Percentiles rank a stretch among this genome's conserved stretches.
These are phyloP conservation scores for Zophobas morio DNA, from an alignment of 1,140 invertebrate genomes.

Conservation along the genomic window DNA sequence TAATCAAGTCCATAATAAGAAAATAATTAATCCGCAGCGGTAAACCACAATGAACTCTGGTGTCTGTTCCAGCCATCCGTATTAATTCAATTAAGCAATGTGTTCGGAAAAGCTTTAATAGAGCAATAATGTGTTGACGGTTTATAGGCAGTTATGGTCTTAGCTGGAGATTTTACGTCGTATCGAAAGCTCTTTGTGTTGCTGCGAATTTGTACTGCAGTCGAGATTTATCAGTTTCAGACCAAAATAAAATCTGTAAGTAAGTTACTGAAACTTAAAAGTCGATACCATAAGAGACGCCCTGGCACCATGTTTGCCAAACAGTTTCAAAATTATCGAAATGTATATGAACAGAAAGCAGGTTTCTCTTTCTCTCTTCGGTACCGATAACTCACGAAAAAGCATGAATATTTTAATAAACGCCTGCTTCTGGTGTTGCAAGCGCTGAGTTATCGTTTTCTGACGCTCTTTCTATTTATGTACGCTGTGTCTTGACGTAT, in stretches of 20 bases:
- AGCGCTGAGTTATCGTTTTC: too few relatives aligned
- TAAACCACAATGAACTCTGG: neutral
- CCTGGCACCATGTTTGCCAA: slow-evolving; percentile 3
- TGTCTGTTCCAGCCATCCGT: neutral
- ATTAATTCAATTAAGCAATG: slow-evolving; percentile 13
- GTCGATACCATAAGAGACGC: slow-evolving; percentile 12
- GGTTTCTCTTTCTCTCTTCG: too few relatives aligned
- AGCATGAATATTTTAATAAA: too few relatives aligned
- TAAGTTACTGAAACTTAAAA: slow-evolving; percentile 26
- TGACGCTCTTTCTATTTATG: too few relatives aligned
- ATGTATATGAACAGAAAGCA: slow-evolving; percentile 1
- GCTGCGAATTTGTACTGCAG: slow-evolving; percentile 9
- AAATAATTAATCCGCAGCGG: neutral
- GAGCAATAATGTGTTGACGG: slow-evolving; percentile 21
- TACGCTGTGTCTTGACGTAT: too few relatives aligned
- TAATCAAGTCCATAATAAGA: too few relatives aligned
- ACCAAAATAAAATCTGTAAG: slow-evolving; percentile 39
- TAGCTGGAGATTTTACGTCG: neutral
- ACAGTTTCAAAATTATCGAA: slow-evolving; percentile 26
- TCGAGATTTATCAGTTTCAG: slow-evolving; percentile 36
- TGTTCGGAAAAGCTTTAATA: slow-evolving; percentile 23
- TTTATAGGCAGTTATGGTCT: slow-evolving; percentile 22
- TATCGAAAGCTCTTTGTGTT: slow-evolving; percentile 16
- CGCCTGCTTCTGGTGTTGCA: too few relatives aligned
- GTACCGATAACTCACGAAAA: too few relatives aligned